Percentiles rank a stretch among this genome's conserved stretches.
Conservation (phyloP, 2,797 vertebrate species). For the Diplodus sargus region DNA sequence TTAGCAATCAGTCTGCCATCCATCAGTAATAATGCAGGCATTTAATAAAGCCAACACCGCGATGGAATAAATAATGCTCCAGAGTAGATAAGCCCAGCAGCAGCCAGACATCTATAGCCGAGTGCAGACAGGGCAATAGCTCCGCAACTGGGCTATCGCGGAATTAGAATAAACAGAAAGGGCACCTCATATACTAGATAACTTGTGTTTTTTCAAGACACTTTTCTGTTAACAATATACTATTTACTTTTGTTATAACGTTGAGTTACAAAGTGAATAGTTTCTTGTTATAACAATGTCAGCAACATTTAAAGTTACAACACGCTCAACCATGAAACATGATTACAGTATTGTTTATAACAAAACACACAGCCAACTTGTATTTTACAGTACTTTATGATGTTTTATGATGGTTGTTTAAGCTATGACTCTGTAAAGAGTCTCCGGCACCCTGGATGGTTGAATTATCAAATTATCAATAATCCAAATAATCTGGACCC, state of each 20-base stretch:
- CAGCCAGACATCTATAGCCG: conserved; percentile 45
- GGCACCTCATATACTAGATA: conserved; percentile 9
- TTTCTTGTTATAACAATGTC: too few relatives aligned
- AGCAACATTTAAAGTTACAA: too few relatives aligned
- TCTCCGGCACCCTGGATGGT: not conserved
- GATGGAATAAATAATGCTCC: conserved; percentile 70
- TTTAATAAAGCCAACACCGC: conserved; percentile 78
- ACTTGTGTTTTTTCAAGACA: too few relatives aligned
- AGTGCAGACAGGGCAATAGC: conserved; percentile 60
- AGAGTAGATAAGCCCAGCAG: conserved; percentile 64
- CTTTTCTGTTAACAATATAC: too few relatives aligned
- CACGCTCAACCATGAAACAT: not conserved
- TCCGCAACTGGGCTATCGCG: conserved; percentile 39
- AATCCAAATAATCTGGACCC: not conserved
- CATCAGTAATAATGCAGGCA: conserved; percentile 73
- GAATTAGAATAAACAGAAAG: conserved; percentile 36
- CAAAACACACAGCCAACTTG: not conserved
- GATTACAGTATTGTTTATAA: too few relatives aligned
- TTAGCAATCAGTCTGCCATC: conserved; percentile 68
- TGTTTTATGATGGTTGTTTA: not conserved
- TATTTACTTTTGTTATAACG: too few relatives aligned
- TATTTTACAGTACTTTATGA: not conserved
- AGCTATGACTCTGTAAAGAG: not conserved
- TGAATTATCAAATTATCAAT: not conserved
- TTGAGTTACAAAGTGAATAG: too few relatives aligned